phyloP scores from a whole-genome alignment of 2,113 vertebrate species.

The Aptenodytes forsteri region DNA sequence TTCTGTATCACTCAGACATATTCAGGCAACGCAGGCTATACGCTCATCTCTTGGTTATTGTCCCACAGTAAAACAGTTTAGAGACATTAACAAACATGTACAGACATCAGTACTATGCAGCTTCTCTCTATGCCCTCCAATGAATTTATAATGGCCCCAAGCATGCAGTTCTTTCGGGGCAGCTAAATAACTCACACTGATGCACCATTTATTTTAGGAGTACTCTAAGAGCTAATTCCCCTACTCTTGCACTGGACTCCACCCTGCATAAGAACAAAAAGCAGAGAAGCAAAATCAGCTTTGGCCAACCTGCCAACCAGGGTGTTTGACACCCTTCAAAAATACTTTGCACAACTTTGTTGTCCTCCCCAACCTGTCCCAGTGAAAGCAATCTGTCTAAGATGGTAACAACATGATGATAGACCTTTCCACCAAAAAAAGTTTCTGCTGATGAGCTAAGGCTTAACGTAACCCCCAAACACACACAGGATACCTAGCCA shows the following conservation, averaged over 20 bases:
- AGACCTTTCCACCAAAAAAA: background rate
- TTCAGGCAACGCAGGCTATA: background rate
- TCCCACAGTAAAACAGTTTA: background rate
- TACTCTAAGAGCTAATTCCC: background rate
- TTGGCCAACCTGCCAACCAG: background rate
- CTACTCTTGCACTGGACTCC: background rate
- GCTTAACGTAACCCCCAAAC: accelerated
- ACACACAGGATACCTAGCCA: background rate
- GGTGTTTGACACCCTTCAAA: background rate
- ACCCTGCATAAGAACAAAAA: background rate
- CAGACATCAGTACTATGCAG: background rate
- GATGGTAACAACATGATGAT: background rate
- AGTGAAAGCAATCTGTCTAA: background rate
- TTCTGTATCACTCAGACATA: background rate
- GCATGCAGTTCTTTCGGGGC: background rate
- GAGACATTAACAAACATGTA: background rate
- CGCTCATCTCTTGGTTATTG: background rate
- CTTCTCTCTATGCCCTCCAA: background rate
- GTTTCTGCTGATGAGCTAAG: background rate
- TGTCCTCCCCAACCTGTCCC: background rate
- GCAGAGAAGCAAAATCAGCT: background rate
- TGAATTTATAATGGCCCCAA: background rate
- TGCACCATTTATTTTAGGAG: too few relatives aligned
- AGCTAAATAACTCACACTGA: background rate
- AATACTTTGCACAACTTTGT: background rate